phyloP scores from a whole-genome alignment of 2,888 invertebrate genomes.

The Drosophila niveifrons region DNA sequence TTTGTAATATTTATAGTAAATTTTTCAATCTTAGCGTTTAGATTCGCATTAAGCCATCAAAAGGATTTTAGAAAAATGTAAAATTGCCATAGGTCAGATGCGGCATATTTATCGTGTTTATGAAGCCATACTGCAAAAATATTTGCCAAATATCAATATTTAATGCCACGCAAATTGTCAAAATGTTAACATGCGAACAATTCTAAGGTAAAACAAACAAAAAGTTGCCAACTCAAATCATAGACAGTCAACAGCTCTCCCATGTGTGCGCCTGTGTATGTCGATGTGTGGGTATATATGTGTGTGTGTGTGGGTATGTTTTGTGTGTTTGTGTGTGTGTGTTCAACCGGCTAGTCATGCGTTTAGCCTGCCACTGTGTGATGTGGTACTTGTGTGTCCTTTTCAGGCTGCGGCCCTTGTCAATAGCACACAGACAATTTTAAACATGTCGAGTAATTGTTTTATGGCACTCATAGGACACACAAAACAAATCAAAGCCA shows the following conservation, averaged over 20 bases:
- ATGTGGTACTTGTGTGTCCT: conserved; percentile 27
- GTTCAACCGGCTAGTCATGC: conserved; percentile 27
- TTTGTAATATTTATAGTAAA: background rate
- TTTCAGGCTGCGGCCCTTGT: conserved; percentile 29
- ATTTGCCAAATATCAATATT: conserved; percentile 75
- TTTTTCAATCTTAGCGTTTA: background rate
- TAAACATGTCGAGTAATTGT: conserved; percentile 72
- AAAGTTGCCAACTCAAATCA: conserved; percentile 56
- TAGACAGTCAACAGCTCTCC: conserved; percentile 42
- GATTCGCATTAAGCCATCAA: background rate
- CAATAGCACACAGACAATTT: conserved; percentile 60
- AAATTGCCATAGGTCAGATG: conserved; percentile 19
- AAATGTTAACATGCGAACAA: conserved; percentile 62
- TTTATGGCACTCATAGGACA: conserved; percentile 71
- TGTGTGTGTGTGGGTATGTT: conserved; percentile 9
- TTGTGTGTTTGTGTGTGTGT: conserved; percentile 24
- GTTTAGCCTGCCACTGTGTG: conserved; percentile 14
- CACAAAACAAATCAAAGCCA: conserved; percentile 60
- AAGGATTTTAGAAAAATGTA: background rate
- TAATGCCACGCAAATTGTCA: conserved; percentile 66
- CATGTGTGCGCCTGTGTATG: background rate
- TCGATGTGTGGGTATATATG: background rate
- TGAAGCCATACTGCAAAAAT: conserved; percentile 34
- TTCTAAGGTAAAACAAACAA: conserved; percentile 51
- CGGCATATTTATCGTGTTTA: conserved; percentile 22